These are phyloP conservation scores for Torymus aiolomorphi DNA, from an alignment of 2,888 invertebrate genomes.

Conservation along the genomic window DNA sequence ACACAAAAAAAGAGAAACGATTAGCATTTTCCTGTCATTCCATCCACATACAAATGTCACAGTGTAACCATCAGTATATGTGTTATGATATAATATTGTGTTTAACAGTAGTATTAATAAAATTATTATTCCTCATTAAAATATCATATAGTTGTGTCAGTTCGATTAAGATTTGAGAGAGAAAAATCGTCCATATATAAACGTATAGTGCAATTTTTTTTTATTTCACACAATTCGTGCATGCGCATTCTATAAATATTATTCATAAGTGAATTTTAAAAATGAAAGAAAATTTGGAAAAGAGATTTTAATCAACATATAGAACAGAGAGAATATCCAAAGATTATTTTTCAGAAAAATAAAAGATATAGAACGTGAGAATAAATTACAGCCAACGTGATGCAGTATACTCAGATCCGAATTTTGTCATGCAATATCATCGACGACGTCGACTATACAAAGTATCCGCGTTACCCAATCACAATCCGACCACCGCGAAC, in stretches of 20 bases:
- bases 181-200: slow-evolving; percentile 11
- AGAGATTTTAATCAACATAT: neutral
- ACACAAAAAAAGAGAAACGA: slow-evolving; percentile 22
- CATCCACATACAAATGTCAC: neutral
- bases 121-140: too few species aligned
- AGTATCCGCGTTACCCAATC: too few species aligned
- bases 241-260: slow-evolving; percentile 21
- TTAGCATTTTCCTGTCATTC: slow-evolving; percentile 17
- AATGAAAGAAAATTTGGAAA: slow-evolving; percentile 7
- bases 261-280: slow-evolving; percentile 2
- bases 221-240: slow-evolving; percentile 26
- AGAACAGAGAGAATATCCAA: neutral
- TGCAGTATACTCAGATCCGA: too few species aligned
- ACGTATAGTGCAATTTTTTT: slow-evolving; percentile 15
- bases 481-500: too few species aligned
- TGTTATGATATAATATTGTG: too few species aligned
- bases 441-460: too few species aligned
- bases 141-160: slow-evolving; percentile 8
- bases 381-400: too few species aligned
- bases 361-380: too few species aligned
- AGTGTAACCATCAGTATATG: too few species aligned
- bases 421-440: too few species aligned
- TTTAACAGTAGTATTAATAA: too few species aligned
- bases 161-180: slow-evolving; percentile 5
- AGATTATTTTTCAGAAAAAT: neutral